Percentiles rank a stretch among this genome's conserved stretches.
phyloP scores from a whole-genome alignment of 2,888 invertebrate species.

The Melangyna quadrimaculata region DNA sequence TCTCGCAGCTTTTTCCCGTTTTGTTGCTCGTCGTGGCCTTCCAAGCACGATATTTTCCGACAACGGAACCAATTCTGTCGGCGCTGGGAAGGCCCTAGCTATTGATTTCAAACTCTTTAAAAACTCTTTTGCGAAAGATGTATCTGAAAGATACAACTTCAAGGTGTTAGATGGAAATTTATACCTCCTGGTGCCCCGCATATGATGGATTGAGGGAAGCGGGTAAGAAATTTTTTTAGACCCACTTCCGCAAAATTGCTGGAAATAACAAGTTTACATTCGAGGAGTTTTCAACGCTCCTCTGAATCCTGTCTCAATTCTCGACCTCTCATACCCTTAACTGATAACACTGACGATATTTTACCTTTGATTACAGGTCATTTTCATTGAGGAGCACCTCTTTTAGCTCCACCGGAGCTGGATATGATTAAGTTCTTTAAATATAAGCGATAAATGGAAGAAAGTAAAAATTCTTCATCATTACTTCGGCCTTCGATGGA shows the following conservation, averaged over 20 bases:
- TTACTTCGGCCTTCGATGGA: too few species aligned
- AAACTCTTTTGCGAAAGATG: neutral
- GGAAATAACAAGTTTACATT: constrained; percentile 40
- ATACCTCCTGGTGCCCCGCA: constrained; percentile 19
- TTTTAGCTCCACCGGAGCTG: constrained; percentile 16
- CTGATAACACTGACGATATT: constrained; percentile 7
- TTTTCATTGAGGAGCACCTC: constrained; percentile 3
- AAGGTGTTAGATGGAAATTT: neutral
- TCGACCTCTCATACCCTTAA: constrained; percentile 16
- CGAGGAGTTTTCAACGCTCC: constrained; percentile 36
- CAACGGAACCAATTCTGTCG: too few species aligned
- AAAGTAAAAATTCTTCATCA: too few species aligned
- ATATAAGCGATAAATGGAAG: too few species aligned
- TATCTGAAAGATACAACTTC: neutral
- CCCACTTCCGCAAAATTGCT: too few species aligned
- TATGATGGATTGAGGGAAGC: constrained; percentile 19
- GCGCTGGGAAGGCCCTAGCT: neutral
- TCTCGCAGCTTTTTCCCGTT: too few species aligned
- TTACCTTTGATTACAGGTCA: constrained; percentile 11
- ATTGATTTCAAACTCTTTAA: neutral
- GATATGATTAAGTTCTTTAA: too few species aligned
- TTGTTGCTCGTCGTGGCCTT: too few species aligned
- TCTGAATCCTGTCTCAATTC: constrained; percentile 37
- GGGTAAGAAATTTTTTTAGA: too few species aligned
- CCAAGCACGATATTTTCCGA: too few species aligned